Evolutionary conservation across 2,113 vertebrate species (phyloP), one percentile per base, ranked within the genome.

Genomic region (Zosterops borbonicus): DNA sequence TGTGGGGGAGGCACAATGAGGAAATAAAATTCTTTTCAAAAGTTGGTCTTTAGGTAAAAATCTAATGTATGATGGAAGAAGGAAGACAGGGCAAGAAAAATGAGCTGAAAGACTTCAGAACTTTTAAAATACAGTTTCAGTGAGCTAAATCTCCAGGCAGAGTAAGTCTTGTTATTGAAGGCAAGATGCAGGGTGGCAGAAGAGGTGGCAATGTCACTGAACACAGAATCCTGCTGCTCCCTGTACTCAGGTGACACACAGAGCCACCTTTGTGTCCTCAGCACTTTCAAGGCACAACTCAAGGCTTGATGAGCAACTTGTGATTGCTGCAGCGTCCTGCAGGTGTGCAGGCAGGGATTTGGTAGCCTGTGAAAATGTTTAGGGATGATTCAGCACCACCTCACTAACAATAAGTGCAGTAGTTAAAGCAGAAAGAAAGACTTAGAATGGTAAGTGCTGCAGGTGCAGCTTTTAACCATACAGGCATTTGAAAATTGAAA

Each of bases 381-480:
- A 53, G 75, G 68, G 37, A 55, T 56, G 59, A 87, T 80, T 96
- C 65, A 70, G n/a, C 46, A 56, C 28, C 62, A 53, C 35, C 60
- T 92, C 52, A 21, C 78, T 71, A 92, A 79, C 85, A 80, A 14
- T 92, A 96, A 97, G 95, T 93, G 93, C 92, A 92, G 46, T 47
- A 33, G 60, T 83, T 82, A 86, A 83, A 95, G n/a, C 60, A 71
- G 69, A 53, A 95, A 41, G 39, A 77, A 39, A 95, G n/a, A 44
- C 23, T 91, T 81, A 56, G 76, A 90, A 80, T 49, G 22, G 4
- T 79, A 96, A 95, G 95, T 92, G 94, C 86, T 95, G 83, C 80
- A 90, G 67, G 74, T 74, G 56, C 78, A 83, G 67, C 60, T 92
- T 95, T 96, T 69, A 56, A 91, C 78, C 14, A 9, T 22, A 55